Base-by-base conservation (phyloP, 2,797 vertebrate species). In the Platyrinchus mystaceus region DNA sequence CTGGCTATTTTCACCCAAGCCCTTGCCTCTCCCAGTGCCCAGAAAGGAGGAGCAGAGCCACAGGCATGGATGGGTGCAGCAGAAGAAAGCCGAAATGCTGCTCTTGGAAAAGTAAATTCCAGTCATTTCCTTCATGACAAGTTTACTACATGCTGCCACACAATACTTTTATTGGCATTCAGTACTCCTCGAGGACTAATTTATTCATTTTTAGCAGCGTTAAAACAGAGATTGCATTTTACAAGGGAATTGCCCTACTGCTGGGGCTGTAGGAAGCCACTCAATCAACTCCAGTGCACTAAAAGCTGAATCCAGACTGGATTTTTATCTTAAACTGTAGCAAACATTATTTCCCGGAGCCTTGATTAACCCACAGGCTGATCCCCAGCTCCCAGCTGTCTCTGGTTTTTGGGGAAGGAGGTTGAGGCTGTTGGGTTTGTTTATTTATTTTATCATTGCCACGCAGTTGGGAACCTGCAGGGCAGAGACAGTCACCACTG, bases 161-260 rank as follows among this genome's bases (percentile, higher is more conserved):
- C 89, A 67, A 91, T 47, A 60, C 71, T 76, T 94, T 92, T 87
- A 93, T 52, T 87, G 90, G 80, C 80, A 89, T 93, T 95, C 85
- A 77, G 91, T 95, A 95, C 53, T 95, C 95, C 89, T 91, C 8
- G 39, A 96, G 89, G 94, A 91, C 69, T 87, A 92, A 87, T 96
- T 90, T 83, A 67, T 95, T 93, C 62, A 90, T 90, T 94, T 95
- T 95, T 91, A 96, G 69, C 58, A 81, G 78, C 87, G 93, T 82
- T 96, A 93, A 84, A 96, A 83, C 49, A 84, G 79, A 93, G 80
- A 81, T 43, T 95, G 81, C 86, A 52, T 93, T 97, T 95, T 87
- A 88, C 52, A 82, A 93, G 74, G 27, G 78, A 95, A 92, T 76
- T 0, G 2, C 58, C 85, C 10, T 8, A 14, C 83, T 75, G 36